phyloP scores from a whole-genome alignment of 1,140 invertebrate species.

The Zaprionus nigranus region DNA sequence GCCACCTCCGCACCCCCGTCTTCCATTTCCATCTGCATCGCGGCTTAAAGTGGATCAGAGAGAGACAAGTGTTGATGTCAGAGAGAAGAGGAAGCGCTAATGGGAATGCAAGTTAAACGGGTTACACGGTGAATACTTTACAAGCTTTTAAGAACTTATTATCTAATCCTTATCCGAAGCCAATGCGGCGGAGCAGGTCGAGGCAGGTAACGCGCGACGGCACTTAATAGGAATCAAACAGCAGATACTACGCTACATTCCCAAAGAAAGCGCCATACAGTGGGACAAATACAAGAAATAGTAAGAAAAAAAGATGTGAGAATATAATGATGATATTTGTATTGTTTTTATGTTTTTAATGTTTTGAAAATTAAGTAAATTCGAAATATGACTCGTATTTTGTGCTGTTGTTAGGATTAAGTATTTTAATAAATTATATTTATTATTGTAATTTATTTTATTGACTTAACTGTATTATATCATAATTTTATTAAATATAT shows the following conservation, averaged over 20 bases:
- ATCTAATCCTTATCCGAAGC: constrained; percentile 63
- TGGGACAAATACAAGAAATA: constrained; percentile 4
- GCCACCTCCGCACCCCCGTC: neutral
- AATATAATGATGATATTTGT: too few relatives aligned
- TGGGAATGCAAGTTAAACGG: constrained; percentile 31
- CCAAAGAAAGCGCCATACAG: constrained; percentile 66
- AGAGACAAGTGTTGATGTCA: neutral
- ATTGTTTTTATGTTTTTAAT: too few relatives aligned
- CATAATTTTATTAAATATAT: too few relatives aligned
- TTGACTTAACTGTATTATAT: too few relatives aligned
- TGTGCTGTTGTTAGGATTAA: neutral
- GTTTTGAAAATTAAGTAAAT: too few relatives aligned
- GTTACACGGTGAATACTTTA: constrained; percentile 62
- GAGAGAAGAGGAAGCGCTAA: neutral
- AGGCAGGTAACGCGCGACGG: constrained; percentile 61
- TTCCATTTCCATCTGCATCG: constrained; percentile 19
- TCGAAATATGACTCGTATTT: too few relatives aligned
- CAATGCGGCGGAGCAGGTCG: constrained; percentile 40
- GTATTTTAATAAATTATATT: too few relatives aligned
- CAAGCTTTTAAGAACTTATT: constrained; percentile 73
- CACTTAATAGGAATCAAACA: constrained; percentile 73
- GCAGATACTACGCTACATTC: constrained; percentile 39
- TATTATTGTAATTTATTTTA: too few relatives aligned
- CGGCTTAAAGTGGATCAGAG: constrained; percentile 48
- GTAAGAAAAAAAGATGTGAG: too few relatives aligned